phyloP scores from a whole-genome alignment of 2,113 vertebrate species.

The Stigmatopora nigra region DNA sequence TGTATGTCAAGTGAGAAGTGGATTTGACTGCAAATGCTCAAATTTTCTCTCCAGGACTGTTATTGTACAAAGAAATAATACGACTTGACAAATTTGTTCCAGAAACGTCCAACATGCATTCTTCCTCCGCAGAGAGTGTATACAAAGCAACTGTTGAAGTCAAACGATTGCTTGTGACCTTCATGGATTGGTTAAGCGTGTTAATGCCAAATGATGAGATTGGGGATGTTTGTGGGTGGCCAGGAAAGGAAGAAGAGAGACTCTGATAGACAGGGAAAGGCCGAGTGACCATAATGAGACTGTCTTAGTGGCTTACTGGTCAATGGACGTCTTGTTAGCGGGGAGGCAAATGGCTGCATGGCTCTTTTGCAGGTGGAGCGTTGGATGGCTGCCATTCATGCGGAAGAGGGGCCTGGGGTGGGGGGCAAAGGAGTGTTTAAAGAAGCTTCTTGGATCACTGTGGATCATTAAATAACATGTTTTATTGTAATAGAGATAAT shows the following conservation, averaged over 20 bases:
- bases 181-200: conserved; percentile 43
- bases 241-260: conserved; percentile 43
- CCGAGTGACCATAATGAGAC: conserved; percentile 67
- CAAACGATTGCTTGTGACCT: conserved; percentile 58
- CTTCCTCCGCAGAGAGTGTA: not conserved
- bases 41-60: not conserved
- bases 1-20: conserved; percentile 36
- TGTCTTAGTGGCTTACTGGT: conserved; percentile 67
- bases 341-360: conserved; percentile 51
- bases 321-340: conserved; percentile 70
- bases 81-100: not conserved
- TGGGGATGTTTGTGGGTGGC: conserved; percentile 47
- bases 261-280: conserved; percentile 48
- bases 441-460: conserved; percentile 41
- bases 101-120: not conserved
- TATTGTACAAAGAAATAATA: not conserved
- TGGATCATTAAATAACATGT: not conserved
- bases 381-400: conserved; percentile 48
- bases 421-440: conserved; percentile 14
- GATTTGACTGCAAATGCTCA: not conserved
- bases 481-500: not conserved
- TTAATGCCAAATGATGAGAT: conserved; percentile 65
- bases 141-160: conserved; percentile 42
- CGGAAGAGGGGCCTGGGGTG: conserved; percentile 16
- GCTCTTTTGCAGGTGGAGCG: conserved; percentile 61